phyloP scores from a whole-genome alignment of 2,888 invertebrate genomes.

The Coelopa pilipes region DNA sequence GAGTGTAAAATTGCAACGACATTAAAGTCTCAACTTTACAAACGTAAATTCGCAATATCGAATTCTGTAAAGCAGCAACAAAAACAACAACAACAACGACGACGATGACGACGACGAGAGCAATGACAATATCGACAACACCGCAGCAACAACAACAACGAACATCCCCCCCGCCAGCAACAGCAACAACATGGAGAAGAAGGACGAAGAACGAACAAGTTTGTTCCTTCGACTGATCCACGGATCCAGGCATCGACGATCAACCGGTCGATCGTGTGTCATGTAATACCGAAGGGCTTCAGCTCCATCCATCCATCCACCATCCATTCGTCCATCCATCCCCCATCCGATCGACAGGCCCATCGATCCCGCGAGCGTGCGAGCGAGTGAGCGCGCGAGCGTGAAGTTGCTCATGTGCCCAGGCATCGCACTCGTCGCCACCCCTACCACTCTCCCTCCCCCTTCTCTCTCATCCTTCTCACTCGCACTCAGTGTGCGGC shows the following conservation, averaged over 20 bases:
- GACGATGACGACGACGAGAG: neutral
- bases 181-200: neutral
- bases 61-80: constrained; percentile 24
- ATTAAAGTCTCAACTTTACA: constrained; percentile 60
- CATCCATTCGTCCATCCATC: too few species aligned
- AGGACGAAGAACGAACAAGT: constrained; percentile 1
- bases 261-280: constrained; percentile 18
- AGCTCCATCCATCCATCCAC: too few species aligned
- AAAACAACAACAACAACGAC: neutral
- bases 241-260: neutral
- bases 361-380: constrained; percentile 15
- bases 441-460: neutral
- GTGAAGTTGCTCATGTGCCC: constrained; percentile 26
- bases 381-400: constrained; percentile 13
- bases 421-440: neutral
- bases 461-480: neutral
- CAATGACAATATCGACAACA: neutral
- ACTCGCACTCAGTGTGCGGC: too few species aligned
- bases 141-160: too few species aligned
- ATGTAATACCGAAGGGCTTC: too few species aligned
- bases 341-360: neutral
- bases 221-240: neutral
- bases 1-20: constrained; percentile 65
- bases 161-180: neutral
- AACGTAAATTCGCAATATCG: constrained; percentile 39